These are phyloP conservation scores for Leptinotarsa haldemani DNA, from an alignment of 2,888 invertebrate genomes.

Conservation along the genomic window DNA sequence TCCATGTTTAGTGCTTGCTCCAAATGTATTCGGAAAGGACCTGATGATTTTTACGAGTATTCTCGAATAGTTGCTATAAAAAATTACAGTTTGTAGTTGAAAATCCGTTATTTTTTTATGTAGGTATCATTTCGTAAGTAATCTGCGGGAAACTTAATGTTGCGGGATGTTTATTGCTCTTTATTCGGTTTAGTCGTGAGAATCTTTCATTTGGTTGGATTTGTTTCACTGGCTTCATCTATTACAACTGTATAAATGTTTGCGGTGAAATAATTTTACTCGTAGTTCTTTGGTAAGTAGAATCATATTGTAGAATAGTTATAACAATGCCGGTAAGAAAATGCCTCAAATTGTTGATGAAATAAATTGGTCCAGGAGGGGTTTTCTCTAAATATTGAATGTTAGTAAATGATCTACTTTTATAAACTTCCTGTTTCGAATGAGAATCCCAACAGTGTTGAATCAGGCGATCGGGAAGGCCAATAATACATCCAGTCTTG, in stretches of 20 bases:
- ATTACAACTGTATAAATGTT: constrained; percentile 10
- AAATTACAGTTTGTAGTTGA: constrained; percentile 7
- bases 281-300: background rate
- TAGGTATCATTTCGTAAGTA: constrained; percentile 2
- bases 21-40: constrained; percentile 11
- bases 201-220: constrained; percentile 6
- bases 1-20: constrained; percentile 10
- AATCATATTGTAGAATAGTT: background rate
- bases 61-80: constrained; percentile 5
- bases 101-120: constrained; percentile 17
- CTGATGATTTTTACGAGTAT: constrained; percentile 16
- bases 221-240: constrained; percentile 7
- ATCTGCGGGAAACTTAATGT: background rate
- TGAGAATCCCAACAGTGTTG: too few species aligned
- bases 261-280: constrained; percentile 5
- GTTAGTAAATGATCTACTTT: too few species aligned
- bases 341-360: too few species aligned
- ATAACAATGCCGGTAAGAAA: too few species aligned
- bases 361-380: too few species aligned
- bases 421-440: too few species aligned
- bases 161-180: constrained; percentile 22
- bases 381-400: too few species aligned
- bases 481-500: too few species aligned
- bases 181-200: constrained; percentile 13
- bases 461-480: too few species aligned